Conservation (phyloP, 2,797 vertebrate species). For the Thaleichthys pacificus region DNA sequence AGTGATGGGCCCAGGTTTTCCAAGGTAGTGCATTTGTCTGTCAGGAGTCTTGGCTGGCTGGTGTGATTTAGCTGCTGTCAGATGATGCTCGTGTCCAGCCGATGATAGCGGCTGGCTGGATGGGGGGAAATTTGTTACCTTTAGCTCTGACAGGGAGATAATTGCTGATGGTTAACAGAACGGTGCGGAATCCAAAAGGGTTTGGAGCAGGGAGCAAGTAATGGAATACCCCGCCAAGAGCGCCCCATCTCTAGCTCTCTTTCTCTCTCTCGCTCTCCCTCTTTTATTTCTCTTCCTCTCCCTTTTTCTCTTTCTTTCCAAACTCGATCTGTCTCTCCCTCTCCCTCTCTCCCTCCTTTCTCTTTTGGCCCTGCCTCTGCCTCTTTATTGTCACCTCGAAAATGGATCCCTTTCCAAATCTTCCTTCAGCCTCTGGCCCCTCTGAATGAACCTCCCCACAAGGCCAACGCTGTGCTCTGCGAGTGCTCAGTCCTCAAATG, state of each 20-base stretch:
- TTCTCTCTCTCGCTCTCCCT: slow-evolving; percentile 42
- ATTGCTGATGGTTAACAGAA: slow-evolving; percentile 99
- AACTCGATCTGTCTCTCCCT: slow-evolving; percentile 20
- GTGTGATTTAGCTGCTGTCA: slow-evolving; percentile 98
- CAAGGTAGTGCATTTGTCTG: slow-evolving; percentile 98
- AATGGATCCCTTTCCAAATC: not conserved
- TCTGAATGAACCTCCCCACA: not conserved
- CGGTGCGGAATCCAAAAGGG: slow-evolving; percentile 92
- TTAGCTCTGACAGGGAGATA: slow-evolving; percentile 99
- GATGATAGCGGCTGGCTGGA: slow-evolving; percentile 98
- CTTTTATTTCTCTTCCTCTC: slow-evolving; percentile 28
- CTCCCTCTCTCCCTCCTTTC: slow-evolving; percentile 5
- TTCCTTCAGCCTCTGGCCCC: slow-evolving; percentile 3
- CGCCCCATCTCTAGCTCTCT: slow-evolving; percentile 53
- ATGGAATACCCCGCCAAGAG: slow-evolving; percentile 70
- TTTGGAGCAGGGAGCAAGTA: slow-evolving; percentile 78
- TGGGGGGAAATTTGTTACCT: slow-evolving; percentile 99
- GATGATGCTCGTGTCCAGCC: slow-evolving; percentile 96
- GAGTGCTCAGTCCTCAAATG: not conserved
- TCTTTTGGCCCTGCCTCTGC: slow-evolving; percentile 1
- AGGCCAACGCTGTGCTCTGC: not conserved
- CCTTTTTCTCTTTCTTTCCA: slow-evolving; percentile 24
- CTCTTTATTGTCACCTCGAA: not conserved
- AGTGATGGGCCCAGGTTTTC: slow-evolving; percentile 96
- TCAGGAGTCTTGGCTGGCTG: slow-evolving; percentile 94